These are phyloP conservation scores for Bombylius major DNA, from an alignment of 2,888 invertebrate genomes.

Conservation along the genomic window DNA sequence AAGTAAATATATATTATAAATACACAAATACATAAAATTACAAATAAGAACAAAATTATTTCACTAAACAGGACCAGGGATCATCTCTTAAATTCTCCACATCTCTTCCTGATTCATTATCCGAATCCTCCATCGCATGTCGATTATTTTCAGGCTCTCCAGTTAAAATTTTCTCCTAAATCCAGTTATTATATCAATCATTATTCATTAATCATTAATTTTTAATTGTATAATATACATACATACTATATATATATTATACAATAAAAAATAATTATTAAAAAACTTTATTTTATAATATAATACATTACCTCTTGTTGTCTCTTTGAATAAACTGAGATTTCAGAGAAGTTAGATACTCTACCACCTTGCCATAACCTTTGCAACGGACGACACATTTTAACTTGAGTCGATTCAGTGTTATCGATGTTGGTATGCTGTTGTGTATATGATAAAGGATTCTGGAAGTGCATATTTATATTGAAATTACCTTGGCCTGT, in stretches of 20 bases:
- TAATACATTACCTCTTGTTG: neutral
- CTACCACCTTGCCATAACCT: conserved; percentile 20
- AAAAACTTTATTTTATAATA: neutral
- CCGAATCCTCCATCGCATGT: conserved; percentile 15
- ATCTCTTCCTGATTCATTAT: conserved; percentile 20
- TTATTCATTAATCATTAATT: too few species aligned
- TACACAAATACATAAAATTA: too few species aligned
- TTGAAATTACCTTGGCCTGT: conserved; percentile 40
- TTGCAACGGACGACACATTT: conserved; percentile 19
- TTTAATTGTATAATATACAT: too few species aligned
- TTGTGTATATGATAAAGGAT: conserved; percentile 28
- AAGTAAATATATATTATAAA: too few species aligned
- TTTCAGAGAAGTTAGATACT: conserved; percentile 17
- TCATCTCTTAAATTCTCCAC: conserved; percentile 26
- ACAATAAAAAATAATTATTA: neutral
- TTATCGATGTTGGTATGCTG: neutral
- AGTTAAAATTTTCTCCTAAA: neutral
- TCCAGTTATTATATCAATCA: too few species aligned
- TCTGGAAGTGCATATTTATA: conserved; percentile 37
- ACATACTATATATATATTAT: too few species aligned
- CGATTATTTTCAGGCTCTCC: neutral
- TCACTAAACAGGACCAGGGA: conserved; percentile 26
- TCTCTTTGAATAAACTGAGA: conserved; percentile 19
- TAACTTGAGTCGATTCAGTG: neutral
- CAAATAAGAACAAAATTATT: neutral